Evolutionary conservation across 1,140 invertebrate genomes (phyloP).

Genomic region (Drosophila mayri): DNA sequence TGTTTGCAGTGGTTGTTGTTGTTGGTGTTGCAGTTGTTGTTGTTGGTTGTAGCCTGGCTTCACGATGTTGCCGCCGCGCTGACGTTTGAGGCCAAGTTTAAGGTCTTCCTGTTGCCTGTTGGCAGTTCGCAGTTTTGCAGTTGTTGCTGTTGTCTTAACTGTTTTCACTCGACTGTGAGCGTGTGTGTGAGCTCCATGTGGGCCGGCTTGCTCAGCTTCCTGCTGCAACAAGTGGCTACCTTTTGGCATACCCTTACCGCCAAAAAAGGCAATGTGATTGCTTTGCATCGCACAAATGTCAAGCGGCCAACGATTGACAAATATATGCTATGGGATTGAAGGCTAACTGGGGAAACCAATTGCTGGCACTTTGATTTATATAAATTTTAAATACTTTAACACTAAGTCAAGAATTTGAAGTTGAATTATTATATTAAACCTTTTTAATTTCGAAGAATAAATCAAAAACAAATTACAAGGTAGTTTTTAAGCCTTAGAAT

Average conservation of each 20-base stretch:
- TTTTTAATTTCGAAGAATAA: not conserved
- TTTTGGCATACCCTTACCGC: slow-evolving; percentile 56
- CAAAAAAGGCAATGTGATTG: not conserved
- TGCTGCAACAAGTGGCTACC: slow-evolving; percentile 78
- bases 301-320: slow-evolving; percentile 1
- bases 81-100: slow-evolving; percentile 78
- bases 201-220: slow-evolving; percentile 66
- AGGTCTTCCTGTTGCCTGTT: slow-evolving; percentile 80
- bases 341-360: not conserved
- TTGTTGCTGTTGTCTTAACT: slow-evolving; percentile 71
- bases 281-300: not conserved
- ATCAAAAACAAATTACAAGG: not conserved
- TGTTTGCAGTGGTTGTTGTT: slow-evolving; percentile 66
- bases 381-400: not conserved
- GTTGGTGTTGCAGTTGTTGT: slow-evolving; percentile 26
- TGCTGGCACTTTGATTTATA: not conserved
- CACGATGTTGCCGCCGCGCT: slow-evolving; percentile 70
- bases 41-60: slow-evolving; percentile 37
- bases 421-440: not conserved
- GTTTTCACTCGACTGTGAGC: slow-evolving; percentile 69
- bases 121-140: slow-evolving; percentile 64
- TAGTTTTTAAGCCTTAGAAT: not conserved
- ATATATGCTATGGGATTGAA: not conserved
- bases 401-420: not conserved
- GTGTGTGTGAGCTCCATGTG: slow-evolving; percentile 58